Percentiles rank a stretch among this genome's conserved stretches.
These are phyloP conservation scores for Strix uralensis DNA, from an alignment of 2,113 vertebrate genomes.

Conservation along the genomic window DNA sequence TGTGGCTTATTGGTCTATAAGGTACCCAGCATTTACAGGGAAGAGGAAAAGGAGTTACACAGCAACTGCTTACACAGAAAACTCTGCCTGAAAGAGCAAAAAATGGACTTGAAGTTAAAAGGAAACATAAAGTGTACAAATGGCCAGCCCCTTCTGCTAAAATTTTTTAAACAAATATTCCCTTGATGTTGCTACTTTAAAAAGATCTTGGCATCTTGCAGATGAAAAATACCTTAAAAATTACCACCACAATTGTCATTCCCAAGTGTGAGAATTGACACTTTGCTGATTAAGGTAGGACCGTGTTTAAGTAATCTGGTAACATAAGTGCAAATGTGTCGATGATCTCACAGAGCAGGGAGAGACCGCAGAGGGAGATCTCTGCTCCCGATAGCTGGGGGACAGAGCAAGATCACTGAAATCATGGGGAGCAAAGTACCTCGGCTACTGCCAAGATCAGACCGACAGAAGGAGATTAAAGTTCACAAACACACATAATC, in stretches of 20 bases:
- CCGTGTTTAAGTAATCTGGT: background rate
- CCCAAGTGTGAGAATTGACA: slow-evolving; percentile 33
- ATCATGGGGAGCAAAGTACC: background rate
- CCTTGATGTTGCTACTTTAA: background rate
- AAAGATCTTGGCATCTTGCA: background rate
- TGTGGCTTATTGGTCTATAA: slow-evolving; percentile 63
- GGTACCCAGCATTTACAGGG: slow-evolving; percentile 43
- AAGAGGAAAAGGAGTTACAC: slow-evolving; percentile 54
- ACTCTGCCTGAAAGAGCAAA: background rate
- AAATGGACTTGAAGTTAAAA: background rate
- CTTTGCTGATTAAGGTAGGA: background rate
- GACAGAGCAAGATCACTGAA: background rate
- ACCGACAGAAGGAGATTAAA: background rate
- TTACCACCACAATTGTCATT: background rate
- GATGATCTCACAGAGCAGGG: slow-evolving; percentile 20
- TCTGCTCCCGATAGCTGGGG: background rate
- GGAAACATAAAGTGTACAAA: slow-evolving; percentile 8
- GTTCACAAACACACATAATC: background rate
- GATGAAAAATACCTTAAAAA: slow-evolving; percentile 9
- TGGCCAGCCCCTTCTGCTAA: background rate
- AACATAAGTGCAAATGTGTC: slow-evolving; percentile 50
- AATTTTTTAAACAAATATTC: slow-evolving; percentile 25
- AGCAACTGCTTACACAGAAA: slow-evolving; percentile 38
- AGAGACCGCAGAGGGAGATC: background rate
- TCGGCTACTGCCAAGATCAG: background rate